phyloP scores from a whole-genome alignment of 2,113 vertebrate species.

The Dicentrarchus labrax region DNA sequence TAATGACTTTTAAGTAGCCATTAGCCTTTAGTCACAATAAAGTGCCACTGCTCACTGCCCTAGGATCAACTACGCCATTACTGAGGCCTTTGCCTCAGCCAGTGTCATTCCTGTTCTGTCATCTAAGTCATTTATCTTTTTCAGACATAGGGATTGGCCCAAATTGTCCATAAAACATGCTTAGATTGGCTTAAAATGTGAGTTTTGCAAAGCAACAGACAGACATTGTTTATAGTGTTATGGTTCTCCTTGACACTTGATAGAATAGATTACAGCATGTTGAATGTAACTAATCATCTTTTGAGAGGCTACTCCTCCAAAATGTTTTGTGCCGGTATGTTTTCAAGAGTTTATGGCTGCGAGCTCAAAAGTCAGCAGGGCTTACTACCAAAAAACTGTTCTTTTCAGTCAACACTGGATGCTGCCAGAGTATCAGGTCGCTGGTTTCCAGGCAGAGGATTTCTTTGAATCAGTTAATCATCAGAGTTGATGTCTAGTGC shows the following conservation, averaged over 20 bases:
- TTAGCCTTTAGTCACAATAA: no score
- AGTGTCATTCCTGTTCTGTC: background rate
- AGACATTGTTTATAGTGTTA: background rate
- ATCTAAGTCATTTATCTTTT: conserved; percentile 1
- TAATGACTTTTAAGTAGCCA: no score
- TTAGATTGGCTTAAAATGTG: background rate
- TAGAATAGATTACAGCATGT: background rate
- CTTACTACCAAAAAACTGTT: conserved; percentile 46
- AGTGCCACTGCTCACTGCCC: background rate
- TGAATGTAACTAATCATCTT: conserved; percentile 19
- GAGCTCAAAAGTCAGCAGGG: conserved; percentile 42
- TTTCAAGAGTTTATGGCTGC: conserved; percentile 31
- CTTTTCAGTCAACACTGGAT: conserved; percentile 53
- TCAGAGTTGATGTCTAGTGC: conserved; percentile 28
- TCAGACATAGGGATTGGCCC: background rate
- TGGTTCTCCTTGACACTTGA: background rate
- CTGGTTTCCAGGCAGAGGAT: conserved; percentile 57
- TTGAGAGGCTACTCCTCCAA: background rate
- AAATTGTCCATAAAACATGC: conserved; percentile 4
- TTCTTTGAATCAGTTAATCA: conserved; percentile 69
- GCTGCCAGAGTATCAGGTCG: conserved; percentile 46
- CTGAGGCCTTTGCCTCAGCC: background rate
- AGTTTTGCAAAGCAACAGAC: background rate
- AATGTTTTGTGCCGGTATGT: conserved; percentile 28
- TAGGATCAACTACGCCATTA: background rate